Conservation (phyloP, 2,888 invertebrate species). For the Trachelus iudaicus region DNA sequence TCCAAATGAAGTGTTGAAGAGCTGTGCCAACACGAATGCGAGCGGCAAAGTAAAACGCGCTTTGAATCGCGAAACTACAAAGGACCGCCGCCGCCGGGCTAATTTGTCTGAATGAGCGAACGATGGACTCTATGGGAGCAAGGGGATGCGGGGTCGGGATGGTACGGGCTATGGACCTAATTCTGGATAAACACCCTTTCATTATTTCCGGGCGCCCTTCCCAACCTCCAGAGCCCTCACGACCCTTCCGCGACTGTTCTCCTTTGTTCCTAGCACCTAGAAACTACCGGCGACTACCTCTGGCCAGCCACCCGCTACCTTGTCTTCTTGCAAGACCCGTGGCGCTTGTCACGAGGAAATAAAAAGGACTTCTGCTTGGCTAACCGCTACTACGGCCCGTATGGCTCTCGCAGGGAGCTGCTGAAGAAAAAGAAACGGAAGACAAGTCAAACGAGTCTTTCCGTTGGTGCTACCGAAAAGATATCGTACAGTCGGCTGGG, state of each 20-base stretch:
- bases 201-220: conserved; percentile 52
- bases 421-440: too few species aligned
- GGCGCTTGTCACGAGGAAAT: not conserved
- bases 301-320: not conserved
- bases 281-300: too few species aligned
- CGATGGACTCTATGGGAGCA: conserved; percentile 48
- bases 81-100: conserved; percentile 61
- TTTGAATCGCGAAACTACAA: conserved; percentile 63
- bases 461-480: too few species aligned
- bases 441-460: too few species aligned
- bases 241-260: conserved; percentile 12
- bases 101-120: conserved; percentile 64
- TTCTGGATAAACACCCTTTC: conserved; percentile 64
- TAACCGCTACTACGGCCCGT: too few species aligned
- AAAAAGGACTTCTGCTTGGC: not conserved
- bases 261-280: conserved; percentile 20
- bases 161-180: conserved; percentile 41
- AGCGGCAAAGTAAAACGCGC: conserved; percentile 56
- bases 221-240: conserved; percentile 18
- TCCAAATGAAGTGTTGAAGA: conserved; percentile 64
- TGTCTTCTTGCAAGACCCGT: not conserved
- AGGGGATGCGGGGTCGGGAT: not conserved
- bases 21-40: conserved; percentile 60
- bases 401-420: too few species aligned
- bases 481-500: too few species aligned